These are phyloP conservation scores for Acrobasis suavella DNA, from an alignment of 2,888 invertebrate species.

Conservation along the genomic window DNA sequence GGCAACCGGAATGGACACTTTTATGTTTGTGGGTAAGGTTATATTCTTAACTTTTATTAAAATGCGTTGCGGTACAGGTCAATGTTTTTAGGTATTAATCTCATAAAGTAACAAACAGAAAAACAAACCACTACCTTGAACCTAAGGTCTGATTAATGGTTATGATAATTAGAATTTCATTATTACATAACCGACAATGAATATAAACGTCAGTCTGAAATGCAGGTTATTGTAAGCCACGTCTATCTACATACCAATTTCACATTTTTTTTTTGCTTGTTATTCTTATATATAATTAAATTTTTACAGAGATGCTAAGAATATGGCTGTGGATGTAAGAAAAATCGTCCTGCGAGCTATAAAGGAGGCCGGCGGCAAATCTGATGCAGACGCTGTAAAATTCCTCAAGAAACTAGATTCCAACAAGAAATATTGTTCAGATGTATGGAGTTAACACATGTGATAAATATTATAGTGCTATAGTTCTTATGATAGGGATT, in stretches of 20 bases:
- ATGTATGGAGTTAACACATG: constrained; percentile 95
- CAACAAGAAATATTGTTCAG: constrained; percentile 98
- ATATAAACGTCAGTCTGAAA: too few relatives aligned
- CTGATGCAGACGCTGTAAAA: constrained; percentile 90
- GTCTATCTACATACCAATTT: too few relatives aligned
- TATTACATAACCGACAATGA: too few relatives aligned
- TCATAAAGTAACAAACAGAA: too few relatives aligned
- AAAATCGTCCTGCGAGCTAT: constrained; percentile 93
- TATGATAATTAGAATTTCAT: too few relatives aligned
- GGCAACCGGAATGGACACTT: constrained; percentile 96
- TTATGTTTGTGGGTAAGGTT: constrained; percentile 96
- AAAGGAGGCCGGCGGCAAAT: constrained; percentile 92
- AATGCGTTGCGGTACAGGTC: too few relatives aligned
- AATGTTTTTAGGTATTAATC: too few relatives aligned
- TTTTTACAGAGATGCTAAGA: constrained; percentile 94
- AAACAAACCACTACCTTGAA: too few relatives aligned
- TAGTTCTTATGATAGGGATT: background rate
- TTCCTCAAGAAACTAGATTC: constrained; percentile 98
- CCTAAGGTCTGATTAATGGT: too few relatives aligned
- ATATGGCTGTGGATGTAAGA: constrained; percentile 99
- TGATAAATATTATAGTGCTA: background rate
- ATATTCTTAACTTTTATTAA: background rate
- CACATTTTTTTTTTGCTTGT: too few relatives aligned
- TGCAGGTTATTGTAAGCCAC: too few relatives aligned
- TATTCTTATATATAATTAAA: too few relatives aligned